phyloP scores from a whole-genome alignment of 2,888 invertebrate genomes.

The Coecobrya sp. region DNA sequence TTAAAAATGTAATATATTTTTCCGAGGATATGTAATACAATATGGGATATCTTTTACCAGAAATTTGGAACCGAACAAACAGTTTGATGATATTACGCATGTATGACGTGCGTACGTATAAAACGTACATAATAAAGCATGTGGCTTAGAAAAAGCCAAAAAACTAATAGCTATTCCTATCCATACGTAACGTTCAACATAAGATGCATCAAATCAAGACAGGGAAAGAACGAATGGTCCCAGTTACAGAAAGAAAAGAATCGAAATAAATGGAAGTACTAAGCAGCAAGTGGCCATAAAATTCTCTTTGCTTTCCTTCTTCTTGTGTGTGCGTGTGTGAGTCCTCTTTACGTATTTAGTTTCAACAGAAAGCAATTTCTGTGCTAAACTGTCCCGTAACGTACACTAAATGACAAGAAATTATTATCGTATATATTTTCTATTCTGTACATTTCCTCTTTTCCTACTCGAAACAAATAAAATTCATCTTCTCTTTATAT shows the following conservation, averaged over 20 bases:
- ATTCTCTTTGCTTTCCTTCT: slow-evolving; percentile 33
- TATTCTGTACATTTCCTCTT: background rate
- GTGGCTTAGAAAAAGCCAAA: too few species aligned
- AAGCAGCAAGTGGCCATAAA: slow-evolving; percentile 78
- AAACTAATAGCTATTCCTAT: too few species aligned
- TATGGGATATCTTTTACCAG: background rate
- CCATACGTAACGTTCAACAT: background rate
- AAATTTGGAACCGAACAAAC: background rate
- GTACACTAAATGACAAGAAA: slow-evolving; percentile 38
- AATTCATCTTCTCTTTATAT: background rate
- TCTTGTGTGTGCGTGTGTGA: background rate
- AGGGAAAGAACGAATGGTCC: background rate
- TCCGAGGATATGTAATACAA: background rate
- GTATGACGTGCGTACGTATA: background rate
- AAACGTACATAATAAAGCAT: background rate
- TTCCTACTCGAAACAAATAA: background rate
- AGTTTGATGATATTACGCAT: slow-evolving; percentile 14
- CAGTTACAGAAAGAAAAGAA: background rate
- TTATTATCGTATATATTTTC: background rate
- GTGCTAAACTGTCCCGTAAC: slow-evolving; percentile 53
- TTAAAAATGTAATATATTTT: background rate
- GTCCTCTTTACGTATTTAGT: background rate
- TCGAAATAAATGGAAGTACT: slow-evolving; percentile 69
- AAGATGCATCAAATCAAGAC: background rate
- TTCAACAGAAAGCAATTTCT: slow-evolving; percentile 57